Evolutionary conservation across 1,140 invertebrate genomes (phyloP), one percentile per base, ranked within the genome.

Genomic region (Apolygus lucorum): DNA sequence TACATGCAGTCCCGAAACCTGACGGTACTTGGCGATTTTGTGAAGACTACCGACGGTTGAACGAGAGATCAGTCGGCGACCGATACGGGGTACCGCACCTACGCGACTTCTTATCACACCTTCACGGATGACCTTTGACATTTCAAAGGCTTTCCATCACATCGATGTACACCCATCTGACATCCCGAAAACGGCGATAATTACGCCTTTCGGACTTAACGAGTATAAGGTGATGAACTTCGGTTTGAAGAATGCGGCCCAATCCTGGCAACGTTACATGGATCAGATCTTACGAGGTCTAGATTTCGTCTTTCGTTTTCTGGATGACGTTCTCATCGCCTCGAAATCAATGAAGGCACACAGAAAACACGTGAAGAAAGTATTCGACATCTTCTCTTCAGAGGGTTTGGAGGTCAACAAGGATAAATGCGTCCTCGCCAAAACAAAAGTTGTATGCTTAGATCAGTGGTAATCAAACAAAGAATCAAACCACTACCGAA

Each of bases 211-310:
- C 54, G 70, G 70, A 1, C 22, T 69, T 0, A 69, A 62, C 28
- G 68, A 71, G 26, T 71, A 68, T 42, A 52, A 29, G 1, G 11
- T 1, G n/a, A 72, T 72, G 72, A 21, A 65, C 1, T 72, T 81
- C 67, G 78, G 78, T 2, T 69, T 82, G 0, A 70, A 75, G 0
- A 79, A 81, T 70, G 76, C 77, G 2, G 76, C 72, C 0, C 76
- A 80, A 69, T 77, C 76, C 0, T 85, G 84, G 72, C 80, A 84
- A 73, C 68, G 82, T 14, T 78, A 80, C 14, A 83, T 85, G 64
- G 76, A 82, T 72, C 29, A 76, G n/a, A 75, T 82, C 1, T 73
- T 82, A 1, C 27, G n/a, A 2, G 70, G 42, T 13, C 72, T 80
- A 17, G 73, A 75, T 17, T 79, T 76, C 68, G 63, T 54, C 2